A percentile compares a stretch with the other conserved stretches of the same genome.
These are phyloP conservation scores for Perca schrenkii DNA, from an alignment of 2,113 vertebrate species.

Conservation along the genomic window DNA sequence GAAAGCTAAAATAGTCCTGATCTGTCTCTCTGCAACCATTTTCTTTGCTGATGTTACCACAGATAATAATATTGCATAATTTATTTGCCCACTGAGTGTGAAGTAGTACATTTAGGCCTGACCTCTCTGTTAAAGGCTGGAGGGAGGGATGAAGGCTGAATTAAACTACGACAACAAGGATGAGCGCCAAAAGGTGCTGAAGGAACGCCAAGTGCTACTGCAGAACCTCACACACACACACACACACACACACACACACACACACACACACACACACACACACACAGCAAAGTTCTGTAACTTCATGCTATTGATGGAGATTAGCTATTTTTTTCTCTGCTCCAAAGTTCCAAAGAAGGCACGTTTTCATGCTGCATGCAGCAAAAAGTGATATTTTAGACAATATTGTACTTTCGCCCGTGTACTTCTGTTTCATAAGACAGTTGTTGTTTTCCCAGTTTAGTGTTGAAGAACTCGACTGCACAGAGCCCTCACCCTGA, in stretches of 20 bases:
- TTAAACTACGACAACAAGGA: conserved; percentile 7
- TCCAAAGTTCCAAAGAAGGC: too few species aligned
- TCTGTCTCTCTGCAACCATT: not conserved
- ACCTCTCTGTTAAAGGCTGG: not conserved
- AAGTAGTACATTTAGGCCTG: not conserved
- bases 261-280: conserved; percentile 32
- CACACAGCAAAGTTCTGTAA: not conserved
- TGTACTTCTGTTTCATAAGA: not conserved
- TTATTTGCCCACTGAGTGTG: not conserved
- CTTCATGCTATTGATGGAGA: not conserved
- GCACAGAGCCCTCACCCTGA: not conserved
- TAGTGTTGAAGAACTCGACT: not conserved
- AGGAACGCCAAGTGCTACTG: conserved; percentile 7
- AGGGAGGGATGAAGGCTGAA: not conserved
- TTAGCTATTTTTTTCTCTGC: not conserved
- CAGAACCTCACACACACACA: conserved; percentile 16
- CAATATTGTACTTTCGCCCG: not conserved
- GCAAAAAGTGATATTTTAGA: not conserved
- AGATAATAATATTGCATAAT: too few species aligned
- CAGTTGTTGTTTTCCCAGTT: not conserved
- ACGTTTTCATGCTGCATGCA: too few species aligned
- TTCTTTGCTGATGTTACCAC: too few species aligned
- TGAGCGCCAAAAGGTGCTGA: not conserved
- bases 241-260: conserved; percentile 15
- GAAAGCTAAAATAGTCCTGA: too few species aligned